These are phyloP conservation scores for Acleris holmiana DNA, from an alignment of 2,888 invertebrate species.

Conservation along the genomic window DNA sequence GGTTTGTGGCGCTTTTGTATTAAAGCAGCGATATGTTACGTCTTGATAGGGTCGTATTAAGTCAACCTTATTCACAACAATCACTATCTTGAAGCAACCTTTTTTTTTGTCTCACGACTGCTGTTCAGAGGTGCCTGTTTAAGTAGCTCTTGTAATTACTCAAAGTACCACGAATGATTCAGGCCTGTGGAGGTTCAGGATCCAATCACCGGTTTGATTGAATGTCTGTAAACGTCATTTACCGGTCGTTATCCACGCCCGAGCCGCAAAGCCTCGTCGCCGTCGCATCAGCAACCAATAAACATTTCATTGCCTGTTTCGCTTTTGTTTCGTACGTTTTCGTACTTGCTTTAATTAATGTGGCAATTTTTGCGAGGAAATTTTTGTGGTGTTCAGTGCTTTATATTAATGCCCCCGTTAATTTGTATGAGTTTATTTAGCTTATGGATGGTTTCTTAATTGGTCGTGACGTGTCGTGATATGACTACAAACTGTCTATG, in stretches of 20 bases:
- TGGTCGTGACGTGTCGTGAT: no score
- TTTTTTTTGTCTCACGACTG: no score
- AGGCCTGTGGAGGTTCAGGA: slow-evolving; percentile 47
- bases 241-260: slow-evolving; percentile 71
- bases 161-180: no score
- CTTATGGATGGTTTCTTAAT: no score
- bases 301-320: slow-evolving; percentile 60
- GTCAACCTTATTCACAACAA: no score
- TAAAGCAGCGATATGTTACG: no score
- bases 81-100: no score
- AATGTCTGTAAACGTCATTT: slow-evolving; percentile 70
- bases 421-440: not conserved
- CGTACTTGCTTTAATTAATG: slow-evolving; percentile 20
- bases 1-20: no score
- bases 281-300: slow-evolving; percentile 58
- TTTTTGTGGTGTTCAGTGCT: not conserved
- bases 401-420: not conserved
- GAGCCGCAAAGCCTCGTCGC: slow-evolving; percentile 54
- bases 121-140: no score
- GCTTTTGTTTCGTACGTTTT: slow-evolving; percentile 40
- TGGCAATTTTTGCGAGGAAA: slow-evolving; percentile 1
- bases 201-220: slow-evolving; percentile 69
- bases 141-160: no score
- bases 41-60: no score
- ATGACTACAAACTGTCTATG: no score